Conservation (phyloP, 1,140 invertebrate genomes). For the Drosophila seguyi region DNA sequence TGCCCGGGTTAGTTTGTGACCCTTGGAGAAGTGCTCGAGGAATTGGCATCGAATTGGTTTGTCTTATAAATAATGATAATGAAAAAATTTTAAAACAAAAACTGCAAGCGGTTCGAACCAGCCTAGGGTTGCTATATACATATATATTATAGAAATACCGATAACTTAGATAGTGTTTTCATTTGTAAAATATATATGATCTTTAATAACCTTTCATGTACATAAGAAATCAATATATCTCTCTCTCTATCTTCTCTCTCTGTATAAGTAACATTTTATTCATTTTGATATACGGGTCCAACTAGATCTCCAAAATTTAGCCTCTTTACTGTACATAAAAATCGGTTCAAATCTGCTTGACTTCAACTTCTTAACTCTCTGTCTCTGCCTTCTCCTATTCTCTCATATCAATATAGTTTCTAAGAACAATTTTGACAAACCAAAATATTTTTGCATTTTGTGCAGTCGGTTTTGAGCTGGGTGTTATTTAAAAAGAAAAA, state of each 20-base stretch:
- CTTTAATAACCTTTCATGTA: conserved; percentile 66
- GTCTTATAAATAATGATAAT: conserved; percentile 20
- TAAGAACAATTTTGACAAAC: conserved; percentile 50
- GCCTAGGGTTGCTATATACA: conserved; percentile 63
- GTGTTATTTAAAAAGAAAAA: conserved; percentile 43
- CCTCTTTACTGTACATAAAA: conserved; percentile 43
- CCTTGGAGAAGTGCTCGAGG: conserved; percentile 49
- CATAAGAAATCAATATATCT: conserved; percentile 51
- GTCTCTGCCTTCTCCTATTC: conserved; percentile 39
- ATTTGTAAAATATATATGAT: conserved; percentile 64
- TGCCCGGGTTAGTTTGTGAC: conserved; percentile 52
- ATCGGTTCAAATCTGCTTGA: conserved; percentile 47
- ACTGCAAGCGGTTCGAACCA: conserved; percentile 71
- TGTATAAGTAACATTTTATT: conserved; percentile 47
- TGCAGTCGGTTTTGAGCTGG: conserved; percentile 77
- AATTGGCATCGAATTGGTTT: conserved; percentile 53
- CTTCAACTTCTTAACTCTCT: conserved; percentile 44
- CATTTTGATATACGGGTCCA: conserved; percentile 30
- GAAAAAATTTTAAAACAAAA: conserved; percentile 19
- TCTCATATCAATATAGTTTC: conserved; percentile 42
- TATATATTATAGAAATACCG: conserved; percentile 33
- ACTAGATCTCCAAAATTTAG: conserved; percentile 24
- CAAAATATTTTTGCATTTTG: conserved; percentile 70
- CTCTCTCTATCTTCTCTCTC: conserved; percentile 15
- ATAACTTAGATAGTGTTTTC: conserved; percentile 56